These are phyloP conservation scores for Macrotrachela quadricornifera DNA, from an alignment of 1,140 invertebrate species.

Conservation along the genomic window DNA sequence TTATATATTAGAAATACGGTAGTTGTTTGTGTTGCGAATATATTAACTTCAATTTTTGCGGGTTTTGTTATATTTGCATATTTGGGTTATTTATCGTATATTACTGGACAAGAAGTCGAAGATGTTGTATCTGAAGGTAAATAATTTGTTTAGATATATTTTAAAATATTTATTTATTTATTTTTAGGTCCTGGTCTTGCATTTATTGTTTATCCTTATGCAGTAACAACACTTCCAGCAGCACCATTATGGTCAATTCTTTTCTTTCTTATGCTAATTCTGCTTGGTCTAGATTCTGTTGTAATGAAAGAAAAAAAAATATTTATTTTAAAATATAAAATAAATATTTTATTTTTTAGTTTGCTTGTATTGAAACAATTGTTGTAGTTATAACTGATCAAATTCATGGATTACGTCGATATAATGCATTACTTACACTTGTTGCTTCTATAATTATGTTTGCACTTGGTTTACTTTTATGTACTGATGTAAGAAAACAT, in stretches of 20 bases:
- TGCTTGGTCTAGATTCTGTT: constrained; percentile 11
- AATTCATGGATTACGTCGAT: constrained; percentile 34
- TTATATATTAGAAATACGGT: constrained; percentile 10
- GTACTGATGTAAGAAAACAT: constrained; percentile 15
- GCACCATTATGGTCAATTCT: constrained; percentile 11
- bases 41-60: constrained; percentile 60
- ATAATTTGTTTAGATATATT: constrained; percentile 6
- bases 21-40: constrained; percentile 2
- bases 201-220: constrained; percentile 12
- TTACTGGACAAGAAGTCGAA: constrained; percentile 18
- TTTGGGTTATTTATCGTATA: constrained; percentile 44
- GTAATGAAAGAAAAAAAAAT: constrained; percentile 8
- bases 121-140: constrained; percentile 22
- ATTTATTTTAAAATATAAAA: background rate
- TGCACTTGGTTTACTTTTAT: constrained; percentile 18
- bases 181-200: constrained; percentile 10
- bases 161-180: background rate
- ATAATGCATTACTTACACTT: constrained; percentile 16
- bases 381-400: constrained; percentile 50
- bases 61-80: constrained; percentile 92
- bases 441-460: constrained; percentile 15
- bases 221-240: constrained; percentile 9
- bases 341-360: constrained; percentile 32
- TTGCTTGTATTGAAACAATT: constrained; percentile 56
- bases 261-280: constrained; percentile 12